Percentiles rank a stretch among this genome's conserved stretches.
phyloP scores from a whole-genome alignment of 2,797 vertebrate genomes.

The Sternarchorhynchus goeldii region DNA sequence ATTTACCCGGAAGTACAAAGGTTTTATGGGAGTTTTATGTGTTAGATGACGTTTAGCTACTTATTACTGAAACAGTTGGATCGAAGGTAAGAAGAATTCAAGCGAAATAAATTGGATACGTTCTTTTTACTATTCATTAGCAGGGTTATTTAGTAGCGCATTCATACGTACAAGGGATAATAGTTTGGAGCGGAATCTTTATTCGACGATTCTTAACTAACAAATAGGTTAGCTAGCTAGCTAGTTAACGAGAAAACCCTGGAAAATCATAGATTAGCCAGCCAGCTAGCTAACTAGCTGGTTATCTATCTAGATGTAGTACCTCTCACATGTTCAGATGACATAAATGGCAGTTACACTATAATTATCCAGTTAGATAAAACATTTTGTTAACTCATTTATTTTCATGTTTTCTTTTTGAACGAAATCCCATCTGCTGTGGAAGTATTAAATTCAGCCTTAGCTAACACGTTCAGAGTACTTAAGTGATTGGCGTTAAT shows the following conservation, averaged over 20 bases:
- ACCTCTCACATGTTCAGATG: no score
- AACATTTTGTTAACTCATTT: no score
- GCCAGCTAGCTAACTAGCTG: no score
- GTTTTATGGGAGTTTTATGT: slow-evolving; percentile 44
- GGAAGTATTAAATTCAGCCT: background rate
- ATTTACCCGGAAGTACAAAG: slow-evolving; percentile 59
- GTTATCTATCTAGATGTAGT: no score
- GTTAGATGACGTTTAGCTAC: slow-evolving; percentile 62
- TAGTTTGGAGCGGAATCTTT: background rate
- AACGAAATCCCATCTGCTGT: background rate
- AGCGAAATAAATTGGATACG: background rate
- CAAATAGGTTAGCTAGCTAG: no score
- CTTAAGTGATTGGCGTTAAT: no score
- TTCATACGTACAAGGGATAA: background rate
- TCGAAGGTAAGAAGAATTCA: slow-evolving; percentile 36
- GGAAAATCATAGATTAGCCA: no score
- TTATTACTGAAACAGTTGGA: slow-evolving; percentile 48
- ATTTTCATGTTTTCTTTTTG: background rate
- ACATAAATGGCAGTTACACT: no score
- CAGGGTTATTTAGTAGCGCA: background rate
- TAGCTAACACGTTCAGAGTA: background rate
- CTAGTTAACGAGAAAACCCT: no score
- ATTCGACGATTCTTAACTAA: no score
- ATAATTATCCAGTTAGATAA: background rate
- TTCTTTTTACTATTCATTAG: background rate